phyloP scores from a whole-genome alignment of 2,888 invertebrate genomes.

The Himalopsyche japonica region DNA sequence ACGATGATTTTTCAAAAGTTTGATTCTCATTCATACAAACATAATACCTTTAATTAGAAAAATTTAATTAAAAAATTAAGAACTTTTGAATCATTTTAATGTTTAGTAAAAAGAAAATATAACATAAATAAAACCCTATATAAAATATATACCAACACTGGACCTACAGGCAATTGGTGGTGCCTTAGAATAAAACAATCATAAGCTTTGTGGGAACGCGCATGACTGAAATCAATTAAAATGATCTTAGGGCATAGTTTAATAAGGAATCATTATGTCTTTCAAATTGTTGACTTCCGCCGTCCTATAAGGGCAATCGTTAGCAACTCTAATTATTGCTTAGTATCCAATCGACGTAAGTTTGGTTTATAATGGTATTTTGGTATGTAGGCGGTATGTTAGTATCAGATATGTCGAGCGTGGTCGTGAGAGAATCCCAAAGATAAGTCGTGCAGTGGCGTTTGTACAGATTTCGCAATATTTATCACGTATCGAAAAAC shows the following conservation, averaged over 20 bases:
- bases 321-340: background rate
- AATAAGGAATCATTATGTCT: background rate
- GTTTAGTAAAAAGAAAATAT: no score
- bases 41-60: no score
- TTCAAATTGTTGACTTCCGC: background rate
- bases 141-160: no score
- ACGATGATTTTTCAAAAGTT: no score
- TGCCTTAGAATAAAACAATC: no score
- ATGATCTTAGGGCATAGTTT: background rate
- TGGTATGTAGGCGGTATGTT: background rate
- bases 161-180: no score
- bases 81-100: no score
- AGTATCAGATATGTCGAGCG: slow-evolving; percentile 7
- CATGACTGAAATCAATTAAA: background rate
- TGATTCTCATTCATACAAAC: no score
- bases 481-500: no score
- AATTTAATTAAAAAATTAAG: no score
- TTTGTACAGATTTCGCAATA: background rate
- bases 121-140: no score
- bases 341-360: background rate
- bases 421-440: slow-evolving; percentile 31
- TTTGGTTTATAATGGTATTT: background rate
- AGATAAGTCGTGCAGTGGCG: background rate
- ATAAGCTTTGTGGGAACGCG: no score
- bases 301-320: background rate